Percentiles rank a stretch among this genome's conserved stretches.
phyloP scores from a whole-genome alignment of 1,140 invertebrate species.

The Pachyrhynchus sulphureomaculatus region DNA sequence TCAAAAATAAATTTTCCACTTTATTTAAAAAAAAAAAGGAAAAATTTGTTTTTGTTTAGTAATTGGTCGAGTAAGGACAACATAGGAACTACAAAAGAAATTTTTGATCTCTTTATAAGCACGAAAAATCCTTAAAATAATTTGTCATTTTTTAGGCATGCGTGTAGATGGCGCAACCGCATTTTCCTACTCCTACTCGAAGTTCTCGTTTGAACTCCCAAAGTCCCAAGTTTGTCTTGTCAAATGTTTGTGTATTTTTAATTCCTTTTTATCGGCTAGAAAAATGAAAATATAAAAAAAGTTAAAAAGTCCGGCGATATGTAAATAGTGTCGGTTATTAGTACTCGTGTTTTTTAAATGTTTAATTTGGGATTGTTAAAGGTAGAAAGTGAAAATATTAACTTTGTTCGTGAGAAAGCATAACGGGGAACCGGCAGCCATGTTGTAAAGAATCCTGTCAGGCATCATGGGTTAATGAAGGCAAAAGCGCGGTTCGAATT shows the following conservation, averaged over 20 bases:
- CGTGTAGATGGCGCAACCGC: conserved; percentile 28
- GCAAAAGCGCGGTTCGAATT: conserved; percentile 34
- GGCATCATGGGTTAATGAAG: conserved; percentile 52
- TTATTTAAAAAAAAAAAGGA: no score
- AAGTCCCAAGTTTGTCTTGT: conserved; percentile 31
- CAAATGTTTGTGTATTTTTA: conserved; percentile 34
- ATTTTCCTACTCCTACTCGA: conserved; percentile 19
- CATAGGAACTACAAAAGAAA: no score
- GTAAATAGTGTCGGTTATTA: not conserved
- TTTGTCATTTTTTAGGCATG: not conserved
- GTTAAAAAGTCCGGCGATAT: not conserved
- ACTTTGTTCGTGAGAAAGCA: conserved; percentile 44
- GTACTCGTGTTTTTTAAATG: not conserved
- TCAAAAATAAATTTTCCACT: no score
- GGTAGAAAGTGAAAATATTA: conserved; percentile 21
- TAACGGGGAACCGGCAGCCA: conserved; percentile 51
- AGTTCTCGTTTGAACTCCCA: conserved; percentile 21
- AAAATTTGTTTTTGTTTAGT: no score
- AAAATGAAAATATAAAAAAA: conserved; percentile 15
- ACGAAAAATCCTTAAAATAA: no score
- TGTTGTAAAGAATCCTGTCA: conserved; percentile 50
- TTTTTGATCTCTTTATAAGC: no score
- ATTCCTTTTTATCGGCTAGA: conserved; percentile 21
- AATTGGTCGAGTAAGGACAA: no score
- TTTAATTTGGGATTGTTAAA: not conserved